phyloP scores from a whole-genome alignment of 2,113 vertebrate genomes.

The Tauraco erythrolophus region DNA sequence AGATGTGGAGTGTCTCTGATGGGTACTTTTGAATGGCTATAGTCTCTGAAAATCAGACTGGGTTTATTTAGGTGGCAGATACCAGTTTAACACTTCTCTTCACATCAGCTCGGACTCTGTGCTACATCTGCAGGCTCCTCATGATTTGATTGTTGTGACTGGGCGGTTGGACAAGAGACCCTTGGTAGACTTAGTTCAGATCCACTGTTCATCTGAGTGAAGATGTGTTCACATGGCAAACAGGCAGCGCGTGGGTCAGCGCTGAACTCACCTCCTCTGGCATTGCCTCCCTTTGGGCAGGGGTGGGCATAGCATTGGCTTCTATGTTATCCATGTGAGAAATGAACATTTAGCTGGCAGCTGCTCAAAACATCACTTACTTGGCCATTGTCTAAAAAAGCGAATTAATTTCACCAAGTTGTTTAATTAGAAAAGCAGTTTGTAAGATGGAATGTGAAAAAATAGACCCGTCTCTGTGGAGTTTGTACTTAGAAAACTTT shows the following conservation, averaged over 20 bases:
- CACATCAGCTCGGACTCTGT: neutral
- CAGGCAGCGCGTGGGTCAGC: accelerated
- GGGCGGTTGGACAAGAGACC: neutral
- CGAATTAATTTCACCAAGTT: neutral
- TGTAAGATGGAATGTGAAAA: neutral
- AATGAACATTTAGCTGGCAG: neutral
- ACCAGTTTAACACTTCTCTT: neutral
- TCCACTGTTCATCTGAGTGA: neutral
- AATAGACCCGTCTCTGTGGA: accelerated
- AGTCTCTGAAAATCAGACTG: neutral
- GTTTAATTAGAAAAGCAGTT: neutral
- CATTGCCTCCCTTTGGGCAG: neutral
- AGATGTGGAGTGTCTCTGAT: neutral
- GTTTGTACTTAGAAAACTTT: neutral
- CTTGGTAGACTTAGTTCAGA: neutral
- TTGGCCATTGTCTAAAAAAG: neutral
- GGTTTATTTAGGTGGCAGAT: neutral
- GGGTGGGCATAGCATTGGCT: neutral
- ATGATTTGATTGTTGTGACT: neutral
- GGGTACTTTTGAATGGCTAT: neutral
- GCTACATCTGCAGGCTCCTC: neutral
- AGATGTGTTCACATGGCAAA: neutral
- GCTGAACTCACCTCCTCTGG: neutral
- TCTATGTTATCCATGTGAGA: neutral
- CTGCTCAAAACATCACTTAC: neutral